phyloP scores from a whole-genome alignment of 2,797 vertebrate species.

The Alfaro cultratus region DNA sequence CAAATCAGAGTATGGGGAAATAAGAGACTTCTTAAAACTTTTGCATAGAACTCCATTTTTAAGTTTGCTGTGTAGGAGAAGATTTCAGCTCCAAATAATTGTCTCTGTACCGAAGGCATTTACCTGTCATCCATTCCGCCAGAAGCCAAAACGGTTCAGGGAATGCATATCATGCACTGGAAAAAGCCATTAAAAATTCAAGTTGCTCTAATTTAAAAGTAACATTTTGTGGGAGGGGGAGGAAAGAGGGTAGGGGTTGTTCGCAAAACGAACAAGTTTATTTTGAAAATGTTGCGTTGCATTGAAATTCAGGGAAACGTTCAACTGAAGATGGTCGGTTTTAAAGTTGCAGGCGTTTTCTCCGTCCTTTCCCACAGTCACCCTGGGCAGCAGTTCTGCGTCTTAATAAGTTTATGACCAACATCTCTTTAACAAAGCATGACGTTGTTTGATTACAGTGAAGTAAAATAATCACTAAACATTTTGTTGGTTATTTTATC shows the following conservation, averaged over 20 bases:
- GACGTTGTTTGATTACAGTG: background rate
- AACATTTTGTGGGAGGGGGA: too few species aligned
- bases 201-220: conserved; percentile 1
- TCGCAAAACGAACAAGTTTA: conserved; percentile 9
- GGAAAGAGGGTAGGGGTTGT: too few species aligned
- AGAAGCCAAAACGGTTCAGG: background rate
- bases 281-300: conserved; percentile 10
- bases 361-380: background rate
- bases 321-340: conserved; percentile 24
- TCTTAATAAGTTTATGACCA: background rate
- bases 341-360: background rate
- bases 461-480: background rate
- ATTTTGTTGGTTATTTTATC: background rate
- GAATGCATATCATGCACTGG: background rate
- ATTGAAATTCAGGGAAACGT: conserved; percentile 14
- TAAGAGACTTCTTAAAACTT: too few species aligned
- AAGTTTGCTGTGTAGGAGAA: background rate
- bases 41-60: background rate
- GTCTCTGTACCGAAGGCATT: background rate
- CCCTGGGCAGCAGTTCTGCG: background rate
- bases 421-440: background rate
- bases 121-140: background rate
- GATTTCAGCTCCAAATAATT: background rate
- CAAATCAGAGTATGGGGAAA: background rate
- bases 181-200: conserved; percentile 14